Base-by-base conservation (phyloP, 2,113 vertebrate genomes). In the Sarotherodon lohbergeri region DNA sequence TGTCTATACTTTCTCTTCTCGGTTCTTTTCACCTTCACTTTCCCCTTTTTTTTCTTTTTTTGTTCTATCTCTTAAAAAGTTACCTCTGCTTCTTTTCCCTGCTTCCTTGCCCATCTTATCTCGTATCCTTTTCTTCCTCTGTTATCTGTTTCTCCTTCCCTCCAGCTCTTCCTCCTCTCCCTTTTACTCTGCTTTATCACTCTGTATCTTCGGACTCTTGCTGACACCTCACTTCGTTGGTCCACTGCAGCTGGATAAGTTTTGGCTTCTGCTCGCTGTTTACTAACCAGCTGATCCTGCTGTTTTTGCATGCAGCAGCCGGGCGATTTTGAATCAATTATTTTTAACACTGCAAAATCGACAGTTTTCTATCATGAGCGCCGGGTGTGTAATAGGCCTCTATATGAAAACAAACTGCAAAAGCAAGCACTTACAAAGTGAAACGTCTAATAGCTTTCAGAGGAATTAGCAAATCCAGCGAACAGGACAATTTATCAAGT, bases 221-320 rank as follows among this genome's bases (percentile, higher is more conserved):
- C 94, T 93, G 93, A 92, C 83, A 19, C 80, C 14, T 91, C 89
- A 87, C 36, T 93, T 91, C 82, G 68, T 48, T 10, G 27, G 73
- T 78, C 41, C 22, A 39, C 84, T 29, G 79, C 86, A 86, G 78
- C 82, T 59, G 85, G 61, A 83, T 8, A 36, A 79, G 34, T 84
- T 86, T 87, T 93, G 87, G 90, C 92, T 92, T 81, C 83, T 68
- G 71, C 41, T 89, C 82, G 3, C 79, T 32, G 73, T 88, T 92
- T 80, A 19, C 84, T 76, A 86, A 90, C 80, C 16, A 32, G 90
- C 89, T 95, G 94, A 93, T 91, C 84, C 82, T 61, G 92, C 88
- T 87, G 86, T 92, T 93, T 91, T 68, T 55, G 54, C 71, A 83
- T 66, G 68, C 87, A 27, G 76, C 80, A 71, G 48, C 85, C 55